Base-by-base conservation (phyloP, 2,797 vertebrate genomes). In the Platalea minor region DNA sequence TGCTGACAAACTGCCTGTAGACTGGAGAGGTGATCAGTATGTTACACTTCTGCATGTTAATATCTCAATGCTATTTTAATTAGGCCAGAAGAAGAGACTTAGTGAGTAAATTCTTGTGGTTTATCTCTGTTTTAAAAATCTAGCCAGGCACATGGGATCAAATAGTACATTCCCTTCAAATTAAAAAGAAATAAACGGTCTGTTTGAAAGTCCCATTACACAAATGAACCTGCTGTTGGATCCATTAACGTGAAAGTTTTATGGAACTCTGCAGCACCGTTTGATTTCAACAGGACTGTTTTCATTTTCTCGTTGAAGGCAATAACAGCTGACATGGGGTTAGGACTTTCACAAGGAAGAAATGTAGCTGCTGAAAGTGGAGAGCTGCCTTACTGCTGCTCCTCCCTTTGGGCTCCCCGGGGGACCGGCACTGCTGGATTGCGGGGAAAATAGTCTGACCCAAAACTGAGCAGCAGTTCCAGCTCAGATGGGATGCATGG, bases 151-250 rank as follows among this genome's bases (percentile, higher is more conserved):
- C 93, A 19, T 81, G 95, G 96, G 96, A 97, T 97, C 90, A 94
- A 91, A 85, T 31, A 94, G 91, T 91, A 93, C 90, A 70, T 96
- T 96, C 85, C 91, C 72, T 93, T 96, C 95, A 94, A 97, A 97
- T 97, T 97, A 97, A 97, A 97, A 96, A 89, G 93, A 97, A 97
- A 97, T 96, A 97, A 97, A 94, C 5, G 17, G 85, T 92, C 90
- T 93, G 57, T 95, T 95, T 97, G 95, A 95, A 97, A 97, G 91
- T 95, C 94, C 86, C 95, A 91, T 97, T 87, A 67, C 95, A 87
- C 81, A 92, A 94, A 96, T 89, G 84, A 96, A 97, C 93, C 76
- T 69, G 80, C 96, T 92, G 89, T 46, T 80, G 95, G 73, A 81
- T 91, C 95, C 93, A 69, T 97, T 96, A 95, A 92, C 10, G 35